phyloP scores from a whole-genome alignment of 2,113 vertebrate genomes.

The human (Homo sapiens) region GRCh38 chr2:117903001-117903500 shows the following conservation, averaged over 20 bases:
- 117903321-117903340: constrained; percentile 81
- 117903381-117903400: too few relatives aligned
- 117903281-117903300: constrained; percentile 87
- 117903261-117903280: constrained; percentile 86
- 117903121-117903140: constrained; percentile 84
- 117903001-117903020: constrained; percentile 78
- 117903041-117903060: constrained; percentile 33
- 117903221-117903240: constrained; percentile 86
- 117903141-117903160: constrained; percentile 85
- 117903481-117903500: background rate
- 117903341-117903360: background rate
- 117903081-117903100: constrained; percentile 83
- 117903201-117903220: constrained; percentile 82
- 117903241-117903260: constrained; percentile 85
- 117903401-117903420: background rate
- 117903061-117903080: constrained; percentile 77
- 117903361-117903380: background rate
- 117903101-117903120: constrained; percentile 83
- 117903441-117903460: background rate
- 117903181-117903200: constrained; percentile 83
- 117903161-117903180: constrained; percentile 83
- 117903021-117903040: constrained; percentile 82
- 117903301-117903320: constrained; percentile 83
- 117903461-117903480: background rate
- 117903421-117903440: background rate